Base-by-base conservation (phyloP, 2,113 vertebrate species). In the Oreocharis arfaki region DNA sequence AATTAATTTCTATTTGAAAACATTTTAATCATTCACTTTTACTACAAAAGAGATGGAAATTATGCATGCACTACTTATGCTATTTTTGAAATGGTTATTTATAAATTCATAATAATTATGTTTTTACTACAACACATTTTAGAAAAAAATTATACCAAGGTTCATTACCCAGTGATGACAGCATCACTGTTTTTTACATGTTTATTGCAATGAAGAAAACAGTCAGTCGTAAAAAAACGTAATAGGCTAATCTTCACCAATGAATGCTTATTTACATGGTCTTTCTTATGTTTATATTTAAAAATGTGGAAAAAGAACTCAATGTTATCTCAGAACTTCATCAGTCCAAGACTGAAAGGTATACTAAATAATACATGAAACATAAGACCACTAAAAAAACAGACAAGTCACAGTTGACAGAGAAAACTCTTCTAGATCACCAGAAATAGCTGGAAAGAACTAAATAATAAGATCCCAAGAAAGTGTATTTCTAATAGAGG, bases 91-190 rank as follows among this genome's bases (percentile, higher is more conserved):
- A 92, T 46, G 26, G 22, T 80, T 96, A 94, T 89, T 94, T 92
- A 89, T 76, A 90, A 94, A 87, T 37, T 90, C 37, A 30, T 86
- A 92, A 88, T 92, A 86, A 94, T 89, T 93, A 92, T 16, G 37
- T 81, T 88, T 92, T 93, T 63, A 93, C 65, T 60, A 89, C 30
- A 81, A 77, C 60, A 71, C 7, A 2, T 90, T 86, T 95, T 60
- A 75, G 70, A 81, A 88, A 95, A 95, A 94, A 95, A 77, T 46
- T 57, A 92, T 39, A 57, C 37, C n/a, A 85, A 87, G 84, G 67
- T 69, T 97, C 89, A 61, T 85, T 95, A 91, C 59, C 30, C 91
- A 73, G 59, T 65, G 67, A 75, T 83, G 81, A 96, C 91, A 96
- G 55, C 81, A 92, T 70, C 79, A 76, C 81, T 91, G 49, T 37